Evolutionary conservation across 1,140 invertebrate genomes (phyloP).

Genomic region (Temnothorax nylanderi): DNA sequence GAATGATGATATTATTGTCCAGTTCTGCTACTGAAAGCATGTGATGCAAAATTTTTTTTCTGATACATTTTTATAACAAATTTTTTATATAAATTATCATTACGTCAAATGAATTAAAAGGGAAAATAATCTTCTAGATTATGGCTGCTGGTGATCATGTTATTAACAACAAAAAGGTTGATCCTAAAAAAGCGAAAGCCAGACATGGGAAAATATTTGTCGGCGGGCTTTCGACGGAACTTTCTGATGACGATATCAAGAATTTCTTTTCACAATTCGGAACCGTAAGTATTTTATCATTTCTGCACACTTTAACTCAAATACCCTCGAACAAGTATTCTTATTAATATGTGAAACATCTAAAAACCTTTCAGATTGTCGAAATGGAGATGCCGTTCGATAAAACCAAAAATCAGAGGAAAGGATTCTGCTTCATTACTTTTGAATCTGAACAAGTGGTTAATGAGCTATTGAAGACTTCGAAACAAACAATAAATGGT

Average conservation of each 20-base stretch:
- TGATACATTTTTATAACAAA: conserved; percentile 46
- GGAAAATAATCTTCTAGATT: conserved; percentile 84
- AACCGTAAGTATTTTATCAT: conserved; percentile 88
- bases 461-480: conserved; percentile 94
- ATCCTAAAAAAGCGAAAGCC: conserved; percentile 97
- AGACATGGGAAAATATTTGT: conserved; percentile 98
- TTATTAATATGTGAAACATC: not conserved
- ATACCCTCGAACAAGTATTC: not conserved
- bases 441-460: conserved; percentile 97
- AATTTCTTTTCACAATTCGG: conserved; percentile 96
- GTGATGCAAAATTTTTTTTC: conserved; percentile 78
- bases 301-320: not conserved
- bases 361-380: conserved; percentile 89
- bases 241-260: conserved; percentile 97
- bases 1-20: conserved; percentile 76
- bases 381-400: conserved; percentile 98
- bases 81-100: not conserved
- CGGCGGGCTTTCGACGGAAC: conserved; percentile 95
- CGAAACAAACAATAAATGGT: conserved; percentile 96
- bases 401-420: conserved; percentile 97
- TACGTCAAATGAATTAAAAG: not conserved
- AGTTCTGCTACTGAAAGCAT: conserved; percentile 85
- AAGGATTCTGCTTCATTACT: conserved; percentile 98
- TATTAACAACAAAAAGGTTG: conserved; percentile 97
- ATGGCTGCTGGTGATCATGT: conserved; percentile 94